Base-by-base conservation (phyloP, 1,140 invertebrate genomes). In the Pectinophora gossypiella region DNA sequence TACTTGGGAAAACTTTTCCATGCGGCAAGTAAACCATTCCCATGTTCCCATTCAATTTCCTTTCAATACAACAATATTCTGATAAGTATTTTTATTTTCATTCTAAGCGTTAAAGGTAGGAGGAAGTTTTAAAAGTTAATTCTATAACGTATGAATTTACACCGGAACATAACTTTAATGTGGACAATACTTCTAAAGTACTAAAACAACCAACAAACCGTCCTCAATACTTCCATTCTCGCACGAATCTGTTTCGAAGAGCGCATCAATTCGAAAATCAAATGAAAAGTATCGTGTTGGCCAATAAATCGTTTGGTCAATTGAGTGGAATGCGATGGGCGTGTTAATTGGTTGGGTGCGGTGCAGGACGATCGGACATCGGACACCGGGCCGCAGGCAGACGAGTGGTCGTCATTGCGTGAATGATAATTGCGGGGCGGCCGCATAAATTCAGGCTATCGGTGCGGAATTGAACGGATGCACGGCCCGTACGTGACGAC, bases 301-400 rank as follows among this genome's bases (percentile, higher is more conserved):
- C 63, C 74, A 64, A 83, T 82, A 81, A 79, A 83, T 84, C 63
- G 68, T 67, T 67, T 67, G 70, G 71, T 75, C 70, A 72, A 76
- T 75, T 64, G 71, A 71, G 64, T 65, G 72, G 70, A 64, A 76
- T 80, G 71, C 71, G 63, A 81, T 83, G 71, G 81, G 77, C 72
- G 80, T 80, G 78, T 75, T 84, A 86, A 86, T 86, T 81, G 80
- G 69, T 46, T 67, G 72, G 77, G 74, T 70, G 70, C 74, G 71
- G 66, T 63, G 68, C n/a, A 12, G 22, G 22, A 23, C 22, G 4
- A 10, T 23, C 22, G 27, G 27, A 61, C n/a, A 66, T 68, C 58
- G 61, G n/a, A n/a, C n/a, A 54, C 55, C 19, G 43, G 19, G 59
- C 61, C 52, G 47, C 49, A 50, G 50, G 48, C 38, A 56, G 48